Evolutionary conservation across 2,797 vertebrate genomes (phyloP).

Genomic region (Lophotriccus pileatus): DNA sequence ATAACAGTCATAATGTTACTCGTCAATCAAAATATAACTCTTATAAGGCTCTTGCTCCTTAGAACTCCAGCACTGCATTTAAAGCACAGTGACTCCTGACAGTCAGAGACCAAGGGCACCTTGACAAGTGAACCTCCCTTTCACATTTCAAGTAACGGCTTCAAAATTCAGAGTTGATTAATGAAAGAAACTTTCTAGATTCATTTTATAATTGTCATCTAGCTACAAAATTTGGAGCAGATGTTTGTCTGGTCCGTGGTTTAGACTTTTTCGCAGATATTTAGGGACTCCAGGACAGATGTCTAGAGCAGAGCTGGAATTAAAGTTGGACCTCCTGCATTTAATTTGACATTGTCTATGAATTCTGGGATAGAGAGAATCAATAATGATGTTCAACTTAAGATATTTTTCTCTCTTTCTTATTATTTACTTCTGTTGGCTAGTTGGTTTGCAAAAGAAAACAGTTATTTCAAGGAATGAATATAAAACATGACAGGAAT

Average conservation of each 20-base stretch:
- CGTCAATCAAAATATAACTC: conserved; percentile 56
- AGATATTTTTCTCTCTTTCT: neutral
- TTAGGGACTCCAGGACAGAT: neutral
- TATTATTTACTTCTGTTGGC: neutral
- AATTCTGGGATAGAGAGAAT: neutral
- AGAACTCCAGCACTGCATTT: conserved; percentile 11
- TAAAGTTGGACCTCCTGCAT: neutral
- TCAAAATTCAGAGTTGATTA: neutral
- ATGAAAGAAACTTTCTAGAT: neutral
- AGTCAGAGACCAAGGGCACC: neutral
- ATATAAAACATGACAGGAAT: neutral
- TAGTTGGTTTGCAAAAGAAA: neutral
- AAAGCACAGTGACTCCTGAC: neutral
- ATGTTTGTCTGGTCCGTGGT: neutral
- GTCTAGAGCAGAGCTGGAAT: neutral
- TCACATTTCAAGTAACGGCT: neutral
- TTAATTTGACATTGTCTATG: neutral
- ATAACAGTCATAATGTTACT: conserved; percentile 56
- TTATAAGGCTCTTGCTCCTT: conserved; percentile 15
- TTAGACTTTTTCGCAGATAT: neutral
- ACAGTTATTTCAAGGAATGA: neutral
- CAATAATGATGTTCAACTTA: neutral
- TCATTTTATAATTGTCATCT: neutral
- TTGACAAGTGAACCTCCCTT: neutral
- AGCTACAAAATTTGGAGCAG: neutral